These are phyloP conservation scores for Seriola aureovittata DNA, from an alignment of 2,113 vertebrate genomes.

Conservation along the genomic window DNA sequence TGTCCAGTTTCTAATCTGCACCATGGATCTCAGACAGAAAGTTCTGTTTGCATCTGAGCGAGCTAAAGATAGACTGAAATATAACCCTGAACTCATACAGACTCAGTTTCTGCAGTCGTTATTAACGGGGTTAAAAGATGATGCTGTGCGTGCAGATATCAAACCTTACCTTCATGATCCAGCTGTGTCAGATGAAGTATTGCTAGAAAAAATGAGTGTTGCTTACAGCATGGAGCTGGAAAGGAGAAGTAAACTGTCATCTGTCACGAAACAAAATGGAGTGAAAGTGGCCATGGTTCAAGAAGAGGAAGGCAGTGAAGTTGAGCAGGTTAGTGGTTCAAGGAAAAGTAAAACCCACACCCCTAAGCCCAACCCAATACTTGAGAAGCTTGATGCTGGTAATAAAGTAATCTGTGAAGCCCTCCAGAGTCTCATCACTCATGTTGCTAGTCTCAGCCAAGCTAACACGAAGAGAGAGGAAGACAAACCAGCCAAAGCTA, in stretches of 20 bases:
- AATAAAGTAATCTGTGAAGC: not conserved
- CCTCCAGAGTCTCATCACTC: too few species aligned
- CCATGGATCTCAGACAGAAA: constrained; percentile 24
- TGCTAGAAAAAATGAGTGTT: not conserved
- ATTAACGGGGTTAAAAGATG: not conserved
- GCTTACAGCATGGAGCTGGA: not conserved
- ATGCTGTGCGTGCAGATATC: not conserved
- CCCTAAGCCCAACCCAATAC: not conserved
- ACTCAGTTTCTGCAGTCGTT: constrained; percentile 30
- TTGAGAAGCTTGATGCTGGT: not conserved
- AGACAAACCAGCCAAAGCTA: too few species aligned
- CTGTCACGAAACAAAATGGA: not conserved
- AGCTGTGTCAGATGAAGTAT: not conserved
- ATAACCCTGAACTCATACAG: constrained; percentile 27
- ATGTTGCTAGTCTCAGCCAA: too few species aligned
- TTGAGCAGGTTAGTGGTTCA: not conserved
- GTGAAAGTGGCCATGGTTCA: not conserved
- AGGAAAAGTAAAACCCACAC: too few species aligned
- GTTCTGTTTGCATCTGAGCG: constrained; percentile 27
- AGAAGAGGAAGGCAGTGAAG: not conserved
- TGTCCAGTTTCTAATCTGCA: constrained; percentile 15
- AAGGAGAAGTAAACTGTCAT: not conserved
- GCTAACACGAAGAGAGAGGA: too few species aligned
- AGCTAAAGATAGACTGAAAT: constrained; percentile 28
- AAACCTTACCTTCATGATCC: not conserved